phyloP scores from a whole-genome alignment of 2,113 vertebrate genomes.

The Phyllostomus hastatus region DNA sequence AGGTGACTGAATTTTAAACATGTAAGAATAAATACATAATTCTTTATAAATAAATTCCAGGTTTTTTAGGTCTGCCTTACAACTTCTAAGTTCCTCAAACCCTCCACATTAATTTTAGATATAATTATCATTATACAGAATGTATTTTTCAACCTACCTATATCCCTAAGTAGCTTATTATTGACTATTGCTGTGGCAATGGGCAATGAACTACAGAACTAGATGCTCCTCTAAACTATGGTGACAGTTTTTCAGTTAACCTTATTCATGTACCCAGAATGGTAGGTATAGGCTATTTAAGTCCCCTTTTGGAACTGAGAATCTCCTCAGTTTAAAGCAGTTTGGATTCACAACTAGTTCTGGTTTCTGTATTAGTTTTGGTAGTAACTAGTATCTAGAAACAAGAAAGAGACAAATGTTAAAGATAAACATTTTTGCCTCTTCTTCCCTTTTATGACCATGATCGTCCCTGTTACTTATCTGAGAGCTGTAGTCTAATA shows the following conservation, averaged over 20 bases:
- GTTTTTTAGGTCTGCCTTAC: too few species aligned
- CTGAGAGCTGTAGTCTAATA: background rate
- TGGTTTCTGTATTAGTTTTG: constrained; percentile 11
- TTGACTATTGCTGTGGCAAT: background rate
- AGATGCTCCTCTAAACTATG: background rate
- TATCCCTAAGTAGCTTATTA: background rate
- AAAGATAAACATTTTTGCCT: background rate
- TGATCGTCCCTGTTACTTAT: background rate
- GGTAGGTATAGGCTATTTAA: background rate
- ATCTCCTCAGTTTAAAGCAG: background rate
- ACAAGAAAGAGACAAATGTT: background rate
- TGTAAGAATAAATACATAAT: too few species aligned
- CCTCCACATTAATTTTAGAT: background rate
- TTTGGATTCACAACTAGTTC: background rate
- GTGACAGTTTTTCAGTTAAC: background rate
- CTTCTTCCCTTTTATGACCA: background rate
- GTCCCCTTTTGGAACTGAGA: background rate
- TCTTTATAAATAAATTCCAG: too few species aligned
- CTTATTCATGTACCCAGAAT: background rate
- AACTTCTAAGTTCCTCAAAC: background rate
- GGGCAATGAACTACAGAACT: background rate
- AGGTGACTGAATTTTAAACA: too few species aligned
- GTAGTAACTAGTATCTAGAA: background rate
- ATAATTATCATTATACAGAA: constrained; percentile 1
- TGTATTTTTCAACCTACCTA: background rate